Evolutionary conservation across 2,113 vertebrate species (phyloP), one percentile per base, ranked within the genome.

Genomic region (Scortum barcoo): DNA sequence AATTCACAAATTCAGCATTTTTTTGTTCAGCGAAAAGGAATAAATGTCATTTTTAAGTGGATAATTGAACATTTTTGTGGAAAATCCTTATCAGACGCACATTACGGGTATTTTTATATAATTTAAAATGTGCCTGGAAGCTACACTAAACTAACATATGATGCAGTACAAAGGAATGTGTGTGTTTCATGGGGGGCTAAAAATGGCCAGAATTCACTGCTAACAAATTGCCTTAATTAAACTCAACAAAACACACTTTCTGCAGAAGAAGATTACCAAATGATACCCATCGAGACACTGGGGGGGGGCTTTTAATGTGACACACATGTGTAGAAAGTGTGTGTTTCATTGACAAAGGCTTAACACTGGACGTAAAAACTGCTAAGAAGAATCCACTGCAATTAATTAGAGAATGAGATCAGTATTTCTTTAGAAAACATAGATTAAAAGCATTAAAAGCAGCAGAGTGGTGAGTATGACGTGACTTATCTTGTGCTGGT

Each of bases 321-420:
- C 63, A 58, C 57, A 63, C 42, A 30, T 74, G 51, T n/a, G 24
- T 30, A 81, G 33, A 53, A 81, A 67, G 42, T 51, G 53, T 40
- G 51, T 19, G 3, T 28, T 48, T 44, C 51, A 66, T 12, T 14
- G 42, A 50, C 19, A 10, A 5, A 1, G 40, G 5, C 46, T 30
- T 30, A 51, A 70, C 42, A 51, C 53, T 50, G 40, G 14, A 30
- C 44, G 28, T 28, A 24, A 26, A 61, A 53, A 26, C 50, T 40
- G 51, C 40, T 24, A 67, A 75, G 46, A 16, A 33, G 2, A 19
- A 33, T 3, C 0, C 17, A 70, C 38, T 76, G 57, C 9, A 28
- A 28, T 19, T 57, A 56, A 76, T 76, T 28, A 71, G 22, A 5
- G 51, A 53, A 54, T 1, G 54, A 26, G 28, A 68, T 67, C 20